These are phyloP conservation scores for Tokudaia muenninki DNA, from an alignment of 2,797 vertebrate genomes.

Conservation along the genomic window DNA sequence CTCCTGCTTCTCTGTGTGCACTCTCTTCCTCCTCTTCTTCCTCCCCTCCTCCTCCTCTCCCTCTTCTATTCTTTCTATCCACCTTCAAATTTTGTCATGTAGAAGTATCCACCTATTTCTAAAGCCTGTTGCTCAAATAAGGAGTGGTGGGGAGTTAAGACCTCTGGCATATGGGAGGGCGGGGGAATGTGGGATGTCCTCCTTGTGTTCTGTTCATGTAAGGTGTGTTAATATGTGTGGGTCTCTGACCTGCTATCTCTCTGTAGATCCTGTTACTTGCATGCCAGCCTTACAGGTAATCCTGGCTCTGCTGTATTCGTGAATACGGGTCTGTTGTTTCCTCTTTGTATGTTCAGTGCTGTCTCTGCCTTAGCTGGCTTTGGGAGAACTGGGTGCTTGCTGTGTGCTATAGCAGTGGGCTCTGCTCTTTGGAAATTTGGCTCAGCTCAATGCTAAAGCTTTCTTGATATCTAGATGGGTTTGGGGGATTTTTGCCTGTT, in stretches of 20 bases:
- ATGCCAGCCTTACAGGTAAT: neutral
- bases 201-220: neutral
- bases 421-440: conserved; percentile 38
- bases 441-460: conserved; percentile 19
- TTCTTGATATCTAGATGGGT: neutral
- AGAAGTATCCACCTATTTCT: neutral
- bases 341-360: neutral
- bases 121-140: conserved; percentile 28
- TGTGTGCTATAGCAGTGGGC: neutral
- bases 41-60: too few species aligned
- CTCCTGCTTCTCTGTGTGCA: neutral
- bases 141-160: conserved; percentile 18
- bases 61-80: neutral
- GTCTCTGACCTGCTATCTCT: neutral
- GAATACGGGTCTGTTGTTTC: neutral
- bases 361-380: neutral
- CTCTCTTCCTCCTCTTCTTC: neutral
- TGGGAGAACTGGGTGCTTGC: neutral
- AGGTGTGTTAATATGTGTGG: neutral
- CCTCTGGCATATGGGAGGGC: neutral
- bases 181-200: neutral
- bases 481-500: neutral
- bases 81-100: neutral
- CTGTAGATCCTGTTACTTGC: neutral
- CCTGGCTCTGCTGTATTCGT: conserved; percentile 31